Percentiles rank a stretch among this genome's conserved stretches.
Evolutionary conservation across 2,888 invertebrate species (phyloP).

Genomic region (Patella pellucida): DNA sequence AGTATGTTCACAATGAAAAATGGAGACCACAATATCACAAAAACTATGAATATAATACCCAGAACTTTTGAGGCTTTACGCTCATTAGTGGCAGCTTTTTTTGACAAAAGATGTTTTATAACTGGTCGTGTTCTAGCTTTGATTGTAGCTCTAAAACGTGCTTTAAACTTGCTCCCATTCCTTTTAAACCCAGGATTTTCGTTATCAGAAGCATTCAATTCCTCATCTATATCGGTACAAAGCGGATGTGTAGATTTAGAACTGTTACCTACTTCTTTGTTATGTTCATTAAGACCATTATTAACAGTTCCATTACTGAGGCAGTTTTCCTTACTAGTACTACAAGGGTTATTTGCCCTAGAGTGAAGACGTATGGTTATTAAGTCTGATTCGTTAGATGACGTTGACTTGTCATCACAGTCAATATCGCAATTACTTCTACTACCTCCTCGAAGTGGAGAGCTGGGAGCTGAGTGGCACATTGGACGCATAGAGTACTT

Average conservation of each 20-base stretch:
- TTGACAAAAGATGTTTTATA: conserved; percentile 49
- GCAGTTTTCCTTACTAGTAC: no score
- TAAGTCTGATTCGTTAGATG: conserved; percentile 44
- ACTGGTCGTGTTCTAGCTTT: conserved; percentile 25
- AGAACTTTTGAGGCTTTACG: conserved; percentile 70
- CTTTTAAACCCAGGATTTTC: conserved; percentile 15
- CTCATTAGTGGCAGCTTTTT: conserved; percentile 65
- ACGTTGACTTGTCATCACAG: conserved; percentile 37
- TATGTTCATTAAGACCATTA: no score
- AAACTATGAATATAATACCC: conserved; percentile 69
- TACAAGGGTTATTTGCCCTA: background rate
- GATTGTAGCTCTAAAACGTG: conserved; percentile 37
- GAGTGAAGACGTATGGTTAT: conserved; percentile 44
- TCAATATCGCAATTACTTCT: conserved; percentile 1
- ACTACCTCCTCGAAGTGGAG: background rate
- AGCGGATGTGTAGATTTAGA: no score
- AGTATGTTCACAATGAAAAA: conserved; percentile 68
- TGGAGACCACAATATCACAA: conserved; percentile 69
- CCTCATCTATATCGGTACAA: no score
- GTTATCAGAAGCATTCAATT: background rate
- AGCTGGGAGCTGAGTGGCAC: conserved; percentile 17
- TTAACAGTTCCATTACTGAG: no score
- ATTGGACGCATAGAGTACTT: conserved; percentile 13
- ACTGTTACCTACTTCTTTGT: no score
- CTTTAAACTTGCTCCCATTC: conserved; percentile 19